These are phyloP conservation scores for Elaphurus davidianus DNA, from an alignment of 2,113 vertebrate genomes.

Conservation along the genomic window DNA sequence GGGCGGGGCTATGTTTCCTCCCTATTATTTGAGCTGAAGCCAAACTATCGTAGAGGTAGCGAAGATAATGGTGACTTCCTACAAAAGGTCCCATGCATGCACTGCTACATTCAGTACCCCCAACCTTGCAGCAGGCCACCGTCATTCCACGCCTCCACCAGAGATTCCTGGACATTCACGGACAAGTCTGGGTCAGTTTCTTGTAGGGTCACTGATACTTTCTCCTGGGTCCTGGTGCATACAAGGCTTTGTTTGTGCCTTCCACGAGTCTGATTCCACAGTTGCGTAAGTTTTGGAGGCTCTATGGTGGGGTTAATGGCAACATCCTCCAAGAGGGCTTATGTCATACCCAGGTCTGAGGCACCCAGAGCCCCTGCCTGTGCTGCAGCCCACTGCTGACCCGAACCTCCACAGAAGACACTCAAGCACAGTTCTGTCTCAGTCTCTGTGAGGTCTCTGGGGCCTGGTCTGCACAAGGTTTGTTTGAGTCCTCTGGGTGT, in stretches of 20 bases:
- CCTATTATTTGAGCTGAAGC: not conserved
- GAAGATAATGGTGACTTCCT: not conserved
- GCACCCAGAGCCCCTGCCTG: not conserved
- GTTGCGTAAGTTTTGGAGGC: rapidly evolving
- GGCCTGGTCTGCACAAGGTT: not conserved
- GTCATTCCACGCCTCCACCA: not conserved
- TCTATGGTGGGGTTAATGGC: not conserved
- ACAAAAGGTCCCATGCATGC: not conserved
- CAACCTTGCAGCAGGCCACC: not conserved
- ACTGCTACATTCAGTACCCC: not conserved
- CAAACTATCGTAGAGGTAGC: not conserved
- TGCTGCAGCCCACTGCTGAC: not conserved
- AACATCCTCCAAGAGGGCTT: not conserved
- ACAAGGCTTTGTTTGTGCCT: not conserved
- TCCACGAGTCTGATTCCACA: not conserved
- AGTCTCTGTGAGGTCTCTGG: not conserved
- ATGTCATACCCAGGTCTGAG: not conserved
- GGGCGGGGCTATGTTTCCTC: not conserved
- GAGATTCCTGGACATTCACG: not conserved
- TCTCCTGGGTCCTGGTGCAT: not conserved
- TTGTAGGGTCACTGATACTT: not conserved
- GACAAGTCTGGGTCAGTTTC: not conserved
- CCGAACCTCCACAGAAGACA: not conserved
- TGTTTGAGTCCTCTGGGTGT: not conserved
- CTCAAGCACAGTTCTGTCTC: not conserved